Conservation (phyloP, 1,140 invertebrate species). For the Cherax destructor region DNA sequence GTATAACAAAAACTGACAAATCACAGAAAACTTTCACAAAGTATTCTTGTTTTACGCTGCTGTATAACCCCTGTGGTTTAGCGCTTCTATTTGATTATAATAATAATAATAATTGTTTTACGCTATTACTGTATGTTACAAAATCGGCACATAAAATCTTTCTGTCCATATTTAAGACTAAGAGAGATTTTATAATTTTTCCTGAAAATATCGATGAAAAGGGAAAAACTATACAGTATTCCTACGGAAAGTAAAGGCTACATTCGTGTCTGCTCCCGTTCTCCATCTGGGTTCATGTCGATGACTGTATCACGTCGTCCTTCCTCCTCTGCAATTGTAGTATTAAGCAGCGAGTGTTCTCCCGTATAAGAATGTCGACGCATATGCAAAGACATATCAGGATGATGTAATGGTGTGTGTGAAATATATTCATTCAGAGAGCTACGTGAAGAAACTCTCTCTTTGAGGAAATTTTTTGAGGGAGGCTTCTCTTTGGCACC, state of each 20-base stretch:
- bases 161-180: background rate
- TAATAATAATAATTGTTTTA: too few species aligned
- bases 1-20: too few species aligned
- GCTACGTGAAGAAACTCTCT: background rate
- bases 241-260: background rate
- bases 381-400: background rate
- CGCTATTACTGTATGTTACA: too few species aligned
- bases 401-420: background rate
- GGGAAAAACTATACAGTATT: background rate
- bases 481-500: constrained; percentile 3
- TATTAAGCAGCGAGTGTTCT: constrained; percentile 44
- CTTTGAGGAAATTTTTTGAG: background rate
- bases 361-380: constrained; percentile 22
- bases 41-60: too few species aligned
- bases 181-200: background rate
- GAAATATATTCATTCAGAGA: background rate
- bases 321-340: constrained; percentile 47
- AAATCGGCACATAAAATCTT: too few species aligned
- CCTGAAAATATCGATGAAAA: background rate
- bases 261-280: constrained; percentile 33
- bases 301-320: constrained; percentile 34
- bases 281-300: constrained; percentile 40
- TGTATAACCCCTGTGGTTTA: too few species aligned
- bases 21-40: too few species aligned
- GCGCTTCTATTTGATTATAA: too few species aligned